These are phyloP conservation scores for Pegoplata infirma DNA, from an alignment of 2,888 invertebrate species.

Conservation along the genomic window DNA sequence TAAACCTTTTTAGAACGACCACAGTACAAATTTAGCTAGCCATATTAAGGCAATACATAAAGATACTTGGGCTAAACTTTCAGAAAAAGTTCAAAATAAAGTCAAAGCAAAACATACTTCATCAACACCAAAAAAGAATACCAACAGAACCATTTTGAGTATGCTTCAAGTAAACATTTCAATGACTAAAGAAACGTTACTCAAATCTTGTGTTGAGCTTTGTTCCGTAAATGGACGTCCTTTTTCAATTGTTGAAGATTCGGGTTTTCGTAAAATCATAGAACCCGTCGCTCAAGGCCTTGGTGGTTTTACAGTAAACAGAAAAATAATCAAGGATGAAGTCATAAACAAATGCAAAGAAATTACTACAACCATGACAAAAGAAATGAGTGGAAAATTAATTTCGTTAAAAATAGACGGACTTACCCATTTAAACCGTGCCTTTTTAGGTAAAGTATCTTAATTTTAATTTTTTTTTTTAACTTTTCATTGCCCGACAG, in stretches of 20 bases:
- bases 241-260: constrained; percentile 8
- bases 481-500: no score
- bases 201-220: constrained; percentile 6
- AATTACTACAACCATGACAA: not conserved
- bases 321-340: not conserved
- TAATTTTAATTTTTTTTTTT: no score
- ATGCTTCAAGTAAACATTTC: not conserved
- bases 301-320: not conserved
- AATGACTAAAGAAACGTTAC: not conserved
- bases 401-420: constrained; percentile 9
- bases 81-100: not conserved
- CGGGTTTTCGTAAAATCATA: constrained; percentile 4
- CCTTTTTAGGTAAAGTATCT: constrained; percentile 1
- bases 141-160: not conserved
- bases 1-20: not conserved
- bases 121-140: not conserved
- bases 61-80: constrained; percentile 2
- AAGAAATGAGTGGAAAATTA: constrained; percentile 2
- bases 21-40: constrained; percentile 2
- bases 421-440: constrained; percentile 4
- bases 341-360: not conserved
- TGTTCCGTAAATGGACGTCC: not conserved
- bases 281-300: constrained; percentile 1
- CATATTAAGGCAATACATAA: constrained; percentile 5
- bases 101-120: not conserved